Conservation (phyloP, 2,797 vertebrate species). For the Nothura maculosa region DNA sequence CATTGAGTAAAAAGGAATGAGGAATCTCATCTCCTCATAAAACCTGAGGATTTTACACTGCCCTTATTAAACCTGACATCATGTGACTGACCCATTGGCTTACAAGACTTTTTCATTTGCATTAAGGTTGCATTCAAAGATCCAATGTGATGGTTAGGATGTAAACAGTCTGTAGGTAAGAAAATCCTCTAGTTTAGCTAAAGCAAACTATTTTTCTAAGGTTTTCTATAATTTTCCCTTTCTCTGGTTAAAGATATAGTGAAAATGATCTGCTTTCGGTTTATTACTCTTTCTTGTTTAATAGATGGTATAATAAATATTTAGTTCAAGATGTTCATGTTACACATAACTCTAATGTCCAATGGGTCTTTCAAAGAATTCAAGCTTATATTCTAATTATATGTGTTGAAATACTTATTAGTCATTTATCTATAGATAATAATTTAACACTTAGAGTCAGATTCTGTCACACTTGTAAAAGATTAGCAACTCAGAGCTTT, state of each 20-base stretch:
- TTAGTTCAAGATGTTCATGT: neutral
- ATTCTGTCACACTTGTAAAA: neutral
- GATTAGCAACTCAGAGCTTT: neutral
- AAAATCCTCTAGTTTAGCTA: neutral
- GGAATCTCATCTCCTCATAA: neutral
- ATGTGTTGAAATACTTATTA: neutral
- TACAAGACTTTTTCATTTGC: neutral
- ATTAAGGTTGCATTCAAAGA: neutral
- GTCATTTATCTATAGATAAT: neutral
- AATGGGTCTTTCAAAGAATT: neutral
- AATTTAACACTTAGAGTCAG: neutral
- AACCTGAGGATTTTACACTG: neutral
- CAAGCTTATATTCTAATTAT: neutral
- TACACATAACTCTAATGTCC: neutral
- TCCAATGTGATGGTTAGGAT: neutral
- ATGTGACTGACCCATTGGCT: neutral
- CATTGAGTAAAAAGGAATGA: neutral
- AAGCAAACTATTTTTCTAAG: neutral
- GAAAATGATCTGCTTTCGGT: neutral
- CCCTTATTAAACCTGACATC: neutral
- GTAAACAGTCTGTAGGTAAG: neutral
- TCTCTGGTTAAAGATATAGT: neutral
- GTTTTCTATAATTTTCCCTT: neutral
- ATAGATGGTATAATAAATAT: neutral
- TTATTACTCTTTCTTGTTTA: neutral